These are phyloP conservation scores for Urosaurus nigricauda DNA, from an alignment of 2,797 vertebrate genomes.

Conservation along the genomic window DNA sequence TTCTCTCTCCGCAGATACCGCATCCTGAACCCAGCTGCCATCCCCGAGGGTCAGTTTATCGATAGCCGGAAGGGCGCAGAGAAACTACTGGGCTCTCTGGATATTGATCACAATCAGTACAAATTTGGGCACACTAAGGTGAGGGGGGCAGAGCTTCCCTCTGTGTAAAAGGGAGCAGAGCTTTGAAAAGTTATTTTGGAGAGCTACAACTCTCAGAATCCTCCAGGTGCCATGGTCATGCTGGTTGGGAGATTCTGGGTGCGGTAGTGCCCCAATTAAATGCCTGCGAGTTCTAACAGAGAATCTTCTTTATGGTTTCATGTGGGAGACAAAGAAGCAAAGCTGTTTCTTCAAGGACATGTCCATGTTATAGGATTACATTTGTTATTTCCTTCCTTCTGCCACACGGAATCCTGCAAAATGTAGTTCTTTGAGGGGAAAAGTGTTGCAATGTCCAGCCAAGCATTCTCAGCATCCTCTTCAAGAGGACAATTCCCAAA, in stretches of 20 bases:
- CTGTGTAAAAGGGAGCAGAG: too few species aligned
- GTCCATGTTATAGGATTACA: neutral
- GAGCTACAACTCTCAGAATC: neutral
- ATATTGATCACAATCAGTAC: constrained; percentile 78
- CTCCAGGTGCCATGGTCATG: neutral
- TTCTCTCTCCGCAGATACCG: constrained; percentile 80
- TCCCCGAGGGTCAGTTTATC: constrained; percentile 89
- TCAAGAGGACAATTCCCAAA: neutral
- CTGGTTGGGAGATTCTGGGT: neutral
- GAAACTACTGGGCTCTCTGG: constrained; percentile 85
- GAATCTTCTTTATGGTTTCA: too few species aligned
- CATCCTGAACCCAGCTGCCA: constrained; percentile 88
- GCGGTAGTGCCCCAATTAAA: neutral
- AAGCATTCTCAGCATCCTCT: neutral
- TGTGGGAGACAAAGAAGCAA: too few species aligned
- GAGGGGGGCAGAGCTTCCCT: neutral
- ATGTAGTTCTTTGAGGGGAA: too few species aligned
- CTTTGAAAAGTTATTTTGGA: neutral
- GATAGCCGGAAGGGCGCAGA: constrained; percentile 89
- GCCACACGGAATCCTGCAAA: too few species aligned
- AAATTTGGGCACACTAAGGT: constrained; percentile 88
- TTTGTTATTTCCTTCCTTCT: neutral
- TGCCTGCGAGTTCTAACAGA: neutral
- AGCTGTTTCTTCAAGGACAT: neutral
- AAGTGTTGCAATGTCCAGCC: too few species aligned